Conservation (phyloP, 1,140 invertebrate species). For the Apis florea region DNA sequence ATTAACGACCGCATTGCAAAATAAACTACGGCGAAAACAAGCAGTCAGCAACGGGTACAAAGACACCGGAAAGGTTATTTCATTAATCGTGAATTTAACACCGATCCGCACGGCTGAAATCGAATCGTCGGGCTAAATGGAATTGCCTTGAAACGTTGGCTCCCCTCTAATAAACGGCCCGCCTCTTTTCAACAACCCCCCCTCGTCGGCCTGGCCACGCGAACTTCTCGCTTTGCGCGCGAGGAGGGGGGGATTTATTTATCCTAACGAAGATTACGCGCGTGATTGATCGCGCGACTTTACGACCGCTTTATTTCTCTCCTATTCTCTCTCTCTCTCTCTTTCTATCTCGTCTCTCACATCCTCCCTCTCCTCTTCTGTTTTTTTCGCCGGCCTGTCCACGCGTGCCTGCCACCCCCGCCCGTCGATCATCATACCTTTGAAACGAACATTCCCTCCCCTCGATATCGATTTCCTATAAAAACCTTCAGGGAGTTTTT, state of each 20-base stretch:
- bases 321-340: not conserved
- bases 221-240: too few species aligned
- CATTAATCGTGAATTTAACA: slow-evolving; percentile 54
- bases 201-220: not conserved
- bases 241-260: slow-evolving; percentile 39
- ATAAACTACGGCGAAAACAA: slow-evolving; percentile 45
- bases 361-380: not conserved
- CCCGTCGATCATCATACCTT: slow-evolving; percentile 42
- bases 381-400: slow-evolving; percentile 16
- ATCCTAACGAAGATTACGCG: slow-evolving; percentile 23
- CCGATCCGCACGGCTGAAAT: not conserved
- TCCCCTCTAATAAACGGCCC: slow-evolving; percentile 30
- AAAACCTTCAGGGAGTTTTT: slow-evolving; percentile 45
- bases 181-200: not conserved
- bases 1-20: slow-evolving; percentile 55
- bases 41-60: slow-evolving; percentile 14
- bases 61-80: slow-evolving; percentile 48
- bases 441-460: slow-evolving; percentile 17
- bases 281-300: slow-evolving; percentile 34
- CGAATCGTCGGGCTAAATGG: slow-evolving; percentile 42
- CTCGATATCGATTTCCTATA: slow-evolving; percentile 50
- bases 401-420: slow-evolving; percentile 8
- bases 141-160: slow-evolving; percentile 20
- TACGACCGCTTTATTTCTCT: slow-evolving; percentile 14
- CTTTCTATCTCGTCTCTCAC: not conserved